These are phyloP conservation scores for Rosalia funebris DNA, from an alignment of 2,888 invertebrate genomes.

Conservation along the genomic window DNA sequence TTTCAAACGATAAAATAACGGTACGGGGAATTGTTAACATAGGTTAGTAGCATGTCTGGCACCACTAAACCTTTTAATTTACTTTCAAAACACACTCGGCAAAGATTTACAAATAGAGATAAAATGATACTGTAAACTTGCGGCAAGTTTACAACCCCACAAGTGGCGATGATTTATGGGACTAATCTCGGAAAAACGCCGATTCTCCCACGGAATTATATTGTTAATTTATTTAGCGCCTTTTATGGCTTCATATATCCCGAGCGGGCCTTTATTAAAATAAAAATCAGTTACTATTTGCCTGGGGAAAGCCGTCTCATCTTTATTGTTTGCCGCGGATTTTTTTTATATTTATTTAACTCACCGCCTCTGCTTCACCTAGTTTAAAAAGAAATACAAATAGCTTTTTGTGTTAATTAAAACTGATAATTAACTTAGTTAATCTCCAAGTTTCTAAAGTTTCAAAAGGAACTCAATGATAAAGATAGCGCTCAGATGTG, in stretches of 20 bases:
- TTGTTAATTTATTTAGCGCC: constrained; percentile 5
- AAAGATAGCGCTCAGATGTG: too few species aligned
- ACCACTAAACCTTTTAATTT: constrained; percentile 16
- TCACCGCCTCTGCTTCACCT: too few species aligned
- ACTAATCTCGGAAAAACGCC: constrained; percentile 10
- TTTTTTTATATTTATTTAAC: too few species aligned
- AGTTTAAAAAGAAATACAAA: too few species aligned
- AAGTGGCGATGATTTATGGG: constrained; percentile 5
- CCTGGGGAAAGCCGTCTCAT: neutral
- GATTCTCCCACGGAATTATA: constrained; percentile 15
- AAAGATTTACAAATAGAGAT: constrained; percentile 19
- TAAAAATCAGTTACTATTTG: neutral
- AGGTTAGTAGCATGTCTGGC: constrained; percentile 12
- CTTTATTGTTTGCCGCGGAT: too few species aligned
- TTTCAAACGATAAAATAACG: constrained; percentile 13
- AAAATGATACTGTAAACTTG: constrained; percentile 15
- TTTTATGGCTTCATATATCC: constrained; percentile 10
- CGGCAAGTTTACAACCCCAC: constrained; percentile 7
- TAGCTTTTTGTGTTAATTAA: too few species aligned
- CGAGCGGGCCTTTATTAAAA: neutral
- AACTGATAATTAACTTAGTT: too few species aligned
- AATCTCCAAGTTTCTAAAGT: too few species aligned
- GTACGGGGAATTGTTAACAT: constrained; percentile 13
- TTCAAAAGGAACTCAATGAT: too few species aligned
- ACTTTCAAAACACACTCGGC: constrained; percentile 7